Percentiles rank a stretch among this genome's conserved stretches.
These are phyloP conservation scores for Euschistus heros DNA, from an alignment of 1,140 invertebrate genomes.

Conservation along the genomic window DNA sequence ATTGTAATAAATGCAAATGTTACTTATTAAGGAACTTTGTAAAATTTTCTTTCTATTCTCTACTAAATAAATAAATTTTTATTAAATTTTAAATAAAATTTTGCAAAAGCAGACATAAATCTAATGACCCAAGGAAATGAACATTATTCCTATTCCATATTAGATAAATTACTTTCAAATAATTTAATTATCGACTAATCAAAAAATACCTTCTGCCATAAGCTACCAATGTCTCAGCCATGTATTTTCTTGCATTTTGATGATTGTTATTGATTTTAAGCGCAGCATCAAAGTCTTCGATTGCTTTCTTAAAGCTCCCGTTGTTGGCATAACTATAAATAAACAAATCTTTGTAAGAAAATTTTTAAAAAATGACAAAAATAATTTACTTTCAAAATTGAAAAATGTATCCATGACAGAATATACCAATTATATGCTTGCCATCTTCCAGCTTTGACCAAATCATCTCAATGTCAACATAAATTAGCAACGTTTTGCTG, in stretches of 20 bases:
- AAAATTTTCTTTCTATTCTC: no score
- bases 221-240: conserved; percentile 83
- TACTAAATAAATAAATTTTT: no score
- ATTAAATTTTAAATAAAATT: no score
- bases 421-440: conserved; percentile 14
- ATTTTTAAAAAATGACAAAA: background rate
- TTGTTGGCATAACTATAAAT: conserved; percentile 72
- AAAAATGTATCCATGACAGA: conserved; percentile 3
- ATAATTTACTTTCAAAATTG: background rate
- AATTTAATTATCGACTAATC: no score
- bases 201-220: conserved; percentile 52
- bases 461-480: background rate
- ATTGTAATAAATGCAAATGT: no score
- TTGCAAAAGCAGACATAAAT: no score
- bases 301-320: conserved; percentile 83
- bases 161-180: no score
- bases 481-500: background rate
- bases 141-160: no score
- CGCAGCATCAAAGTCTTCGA: conserved; percentile 88
- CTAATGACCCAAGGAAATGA: no score
- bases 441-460: conserved; percentile 5
- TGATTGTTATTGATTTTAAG: conserved; percentile 78
- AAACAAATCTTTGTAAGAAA: conserved; percentile 18
- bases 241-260: conserved; percentile 88
- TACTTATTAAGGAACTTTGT: no score